Percentiles rank a stretch among this genome's conserved stretches.
Conservation (phyloP, 2,888 invertebrate genomes). For the Cataglyphis cursor region DNA sequence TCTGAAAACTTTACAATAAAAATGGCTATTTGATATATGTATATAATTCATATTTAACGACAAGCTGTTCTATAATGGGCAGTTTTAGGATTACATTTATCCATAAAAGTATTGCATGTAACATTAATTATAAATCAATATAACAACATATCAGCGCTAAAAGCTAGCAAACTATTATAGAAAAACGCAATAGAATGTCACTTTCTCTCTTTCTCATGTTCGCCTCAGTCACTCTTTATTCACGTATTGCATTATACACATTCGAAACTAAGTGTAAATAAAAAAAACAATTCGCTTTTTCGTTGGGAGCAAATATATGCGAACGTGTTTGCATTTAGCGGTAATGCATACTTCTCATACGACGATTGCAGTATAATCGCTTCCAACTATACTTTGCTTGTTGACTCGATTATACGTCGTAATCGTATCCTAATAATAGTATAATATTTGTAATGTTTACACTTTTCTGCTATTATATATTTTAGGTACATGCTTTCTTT, state of each 20-base stretch:
- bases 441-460: constrained; percentile 49
- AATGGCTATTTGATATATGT: neutral
- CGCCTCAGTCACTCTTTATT: constrained; percentile 62
- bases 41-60: constrained; percentile 20
- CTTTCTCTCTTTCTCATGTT: constrained; percentile 53
- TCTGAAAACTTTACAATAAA: constrained; percentile 23
- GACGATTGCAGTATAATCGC: constrained; percentile 48
- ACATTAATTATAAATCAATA: constrained; percentile 68
- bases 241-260: constrained; percentile 60
- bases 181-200: constrained; percentile 66
- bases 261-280: constrained; percentile 52
- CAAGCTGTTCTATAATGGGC: constrained; percentile 35
- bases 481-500: constrained; percentile 69
- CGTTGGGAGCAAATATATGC: constrained; percentile 67
- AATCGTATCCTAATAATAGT: constrained; percentile 36
- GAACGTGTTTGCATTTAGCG: constrained; percentile 23
- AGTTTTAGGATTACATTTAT: constrained; percentile 50
- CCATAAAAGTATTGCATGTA: constrained; percentile 60
- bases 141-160: constrained; percentile 68
- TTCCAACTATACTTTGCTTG: constrained; percentile 53
- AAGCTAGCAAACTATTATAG: constrained; percentile 71
- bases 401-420: constrained; percentile 35
- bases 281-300: constrained; percentile 55
- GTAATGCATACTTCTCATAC: constrained; percentile 31
- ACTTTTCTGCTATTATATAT: constrained; percentile 66